Percentiles rank a stretch among this genome's conserved stretches.
Conservation (phyloP, 2,797 vertebrate species). For the Thunnus albacares region DNA sequence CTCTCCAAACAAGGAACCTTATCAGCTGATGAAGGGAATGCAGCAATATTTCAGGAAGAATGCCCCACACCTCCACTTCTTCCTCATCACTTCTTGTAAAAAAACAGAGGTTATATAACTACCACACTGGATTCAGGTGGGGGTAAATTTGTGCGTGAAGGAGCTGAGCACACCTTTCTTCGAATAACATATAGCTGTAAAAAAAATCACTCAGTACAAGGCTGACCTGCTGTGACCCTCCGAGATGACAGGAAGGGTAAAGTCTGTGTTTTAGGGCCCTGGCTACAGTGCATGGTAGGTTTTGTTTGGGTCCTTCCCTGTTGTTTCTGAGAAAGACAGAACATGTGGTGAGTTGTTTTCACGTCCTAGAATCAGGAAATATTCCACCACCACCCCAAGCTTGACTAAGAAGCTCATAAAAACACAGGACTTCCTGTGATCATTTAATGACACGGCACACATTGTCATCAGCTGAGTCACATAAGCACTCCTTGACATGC, state of each 20-base stretch:
- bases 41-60: slow-evolving; percentile 62
- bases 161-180: neutral
- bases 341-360: slow-evolving; percentile 73
- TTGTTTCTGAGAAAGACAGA: slow-evolving; percentile 71
- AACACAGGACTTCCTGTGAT: slow-evolving; percentile 82
- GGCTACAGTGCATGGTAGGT: neutral
- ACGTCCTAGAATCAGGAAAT: slow-evolving; percentile 76
- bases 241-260: slow-evolving; percentile 49
- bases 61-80: slow-evolving; percentile 37
- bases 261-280: slow-evolving; percentile 48
- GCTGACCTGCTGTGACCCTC: slow-evolving; percentile 53
- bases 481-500: slow-evolving; percentile 80
- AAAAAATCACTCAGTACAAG: neutral
- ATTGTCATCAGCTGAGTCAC: slow-evolving; percentile 84
- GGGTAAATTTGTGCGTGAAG: slow-evolving; percentile 22
- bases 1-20: slow-evolving; percentile 65
- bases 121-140: slow-evolving; percentile 21
- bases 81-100: slow-evolving; percentile 25
- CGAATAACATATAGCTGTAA: neutral
- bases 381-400: slow-evolving; percentile 58
- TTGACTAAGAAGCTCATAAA: slow-evolving; percentile 82
- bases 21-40: slow-evolving; percentile 73
- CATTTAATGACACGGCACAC: slow-evolving; percentile 80
- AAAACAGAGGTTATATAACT: slow-evolving; percentile 45
- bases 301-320: slow-evolving; percentile 68